A percentile compares a stretch with the other conserved stretches of the same genome.
Evolutionary conservation across 2,888 invertebrate species (phyloP).

Genomic region (Callinectes sapidus): DNA sequence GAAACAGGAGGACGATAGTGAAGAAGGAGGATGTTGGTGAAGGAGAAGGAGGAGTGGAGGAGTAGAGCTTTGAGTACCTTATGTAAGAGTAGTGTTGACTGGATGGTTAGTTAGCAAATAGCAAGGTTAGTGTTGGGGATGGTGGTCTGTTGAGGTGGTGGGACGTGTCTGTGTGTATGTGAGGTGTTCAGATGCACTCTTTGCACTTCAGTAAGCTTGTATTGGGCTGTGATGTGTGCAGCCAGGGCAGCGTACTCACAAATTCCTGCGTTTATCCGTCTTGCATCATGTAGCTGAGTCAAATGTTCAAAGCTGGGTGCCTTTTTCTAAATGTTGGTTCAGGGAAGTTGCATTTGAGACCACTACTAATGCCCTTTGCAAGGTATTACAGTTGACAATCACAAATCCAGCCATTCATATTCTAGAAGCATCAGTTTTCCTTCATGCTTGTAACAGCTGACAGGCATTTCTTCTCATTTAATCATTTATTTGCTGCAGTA

Average conservation of each 20-base stretch:
- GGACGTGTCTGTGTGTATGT: background rate
- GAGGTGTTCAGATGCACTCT: background rate
- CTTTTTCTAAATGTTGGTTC: background rate
- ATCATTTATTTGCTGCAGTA: no score
- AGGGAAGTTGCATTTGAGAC: background rate
- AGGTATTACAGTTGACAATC: no score
- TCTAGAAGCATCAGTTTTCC: no score
- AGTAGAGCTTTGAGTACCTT: constrained; percentile 38
- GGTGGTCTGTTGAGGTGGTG: background rate
- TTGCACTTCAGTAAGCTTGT: background rate
- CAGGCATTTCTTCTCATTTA: no score
- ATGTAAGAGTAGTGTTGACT: constrained; percentile 39
- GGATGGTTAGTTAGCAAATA: constrained; percentile 23
- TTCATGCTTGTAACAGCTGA: no score
- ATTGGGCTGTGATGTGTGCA: background rate
- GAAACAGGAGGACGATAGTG: background rate
- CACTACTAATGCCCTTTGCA: background rate
- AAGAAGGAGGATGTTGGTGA: background rate
- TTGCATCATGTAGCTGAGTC: background rate
- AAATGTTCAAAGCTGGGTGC: background rate
- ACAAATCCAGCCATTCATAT: no score
- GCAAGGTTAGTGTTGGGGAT: constrained; percentile 38
- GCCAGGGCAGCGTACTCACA: background rate
- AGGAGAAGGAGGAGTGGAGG: background rate
- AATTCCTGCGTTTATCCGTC: background rate